A percentile compares a stretch with the other conserved stretches of the same genome.
These are phyloP conservation scores for Arrhopalites spinosus DNA, from an alignment of 2,888 invertebrate genomes.

Conservation along the genomic window DNA sequence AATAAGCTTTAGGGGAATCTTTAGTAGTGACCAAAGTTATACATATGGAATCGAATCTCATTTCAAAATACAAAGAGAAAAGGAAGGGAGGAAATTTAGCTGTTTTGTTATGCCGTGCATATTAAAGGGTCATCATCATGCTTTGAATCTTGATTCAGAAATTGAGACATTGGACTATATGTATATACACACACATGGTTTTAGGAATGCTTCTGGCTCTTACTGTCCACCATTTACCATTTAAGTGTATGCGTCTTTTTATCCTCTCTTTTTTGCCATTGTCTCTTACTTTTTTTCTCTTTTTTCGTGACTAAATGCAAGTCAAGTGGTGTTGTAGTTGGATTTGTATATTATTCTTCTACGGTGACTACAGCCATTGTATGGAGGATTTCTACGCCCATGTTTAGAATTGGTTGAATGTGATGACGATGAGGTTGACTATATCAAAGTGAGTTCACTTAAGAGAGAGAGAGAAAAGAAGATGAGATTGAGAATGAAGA, in stretches of 20 bases:
- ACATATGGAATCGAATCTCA: conserved; percentile 21
- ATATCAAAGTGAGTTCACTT: conserved; percentile 14
- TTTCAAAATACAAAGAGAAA: conserved; percentile 15
- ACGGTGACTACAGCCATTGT: background rate
- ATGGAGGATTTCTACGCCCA: background rate
- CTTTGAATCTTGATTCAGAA: conserved; percentile 3
- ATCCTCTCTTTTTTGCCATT: background rate
- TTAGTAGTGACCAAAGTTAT: background rate
- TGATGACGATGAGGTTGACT: conserved; percentile 22
- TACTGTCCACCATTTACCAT: background rate
- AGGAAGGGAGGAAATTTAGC: conserved; percentile 7
- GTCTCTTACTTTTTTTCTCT: background rate
- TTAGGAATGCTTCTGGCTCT: background rate
- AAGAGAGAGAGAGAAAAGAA: conserved; percentile 23
- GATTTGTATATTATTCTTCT: background rate
- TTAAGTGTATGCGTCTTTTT: background rate
- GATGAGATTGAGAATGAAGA: conserved; percentile 42
- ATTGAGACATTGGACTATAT: conserved; percentile 2
- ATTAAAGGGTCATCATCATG: background rate
- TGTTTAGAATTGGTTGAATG: background rate
- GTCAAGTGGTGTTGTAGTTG: background rate
- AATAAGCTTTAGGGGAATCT: background rate
- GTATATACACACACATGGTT: background rate
- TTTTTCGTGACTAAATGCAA: background rate
- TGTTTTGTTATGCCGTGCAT: conserved; percentile 11